Percentiles rank a stretch among this genome's conserved stretches.
Evolutionary conservation across 2,113 vertebrate genomes (phyloP).

Genomic region (Malurus elegans): DNA sequence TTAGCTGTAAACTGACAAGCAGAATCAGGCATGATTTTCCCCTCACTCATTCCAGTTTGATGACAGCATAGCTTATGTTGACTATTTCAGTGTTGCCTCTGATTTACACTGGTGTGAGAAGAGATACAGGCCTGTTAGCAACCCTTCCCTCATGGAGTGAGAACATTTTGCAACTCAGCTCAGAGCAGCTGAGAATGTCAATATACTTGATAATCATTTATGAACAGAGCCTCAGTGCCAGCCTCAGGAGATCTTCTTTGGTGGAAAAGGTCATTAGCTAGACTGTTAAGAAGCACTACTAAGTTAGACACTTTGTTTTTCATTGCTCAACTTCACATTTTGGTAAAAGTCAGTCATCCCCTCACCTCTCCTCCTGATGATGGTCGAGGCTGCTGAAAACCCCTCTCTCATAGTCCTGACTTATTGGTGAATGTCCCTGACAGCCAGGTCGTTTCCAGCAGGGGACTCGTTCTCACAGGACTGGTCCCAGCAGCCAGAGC

Average conservation of each 20-base stretch:
- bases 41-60: background rate
- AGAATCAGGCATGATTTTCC: background rate
- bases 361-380: background rate
- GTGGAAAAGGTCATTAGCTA: conserved; percentile 36
- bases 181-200: conserved; percentile 30
- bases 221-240: conserved; percentile 9
- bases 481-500: background rate
- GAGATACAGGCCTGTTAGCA: background rate
- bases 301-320: background rate
- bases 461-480: background rate
- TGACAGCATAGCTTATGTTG: background rate
- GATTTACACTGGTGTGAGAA: conserved; percentile 12
- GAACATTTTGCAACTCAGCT: conserved; percentile 29
- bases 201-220: conserved; percentile 57
- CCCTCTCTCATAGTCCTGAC: fast-evolving
- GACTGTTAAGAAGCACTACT: background rate
- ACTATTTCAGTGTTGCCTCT: conserved; percentile 4
- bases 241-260: background rate
- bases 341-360: background rate
- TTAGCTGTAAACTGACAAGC: background rate
- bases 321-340: background rate
- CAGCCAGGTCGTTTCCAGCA: background rate
- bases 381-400: background rate
- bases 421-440: fast-evolving
- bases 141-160: background rate